Evolutionary conservation across 2,888 invertebrate species (phyloP).

Genomic region (Ormyrus labotus): DNA sequence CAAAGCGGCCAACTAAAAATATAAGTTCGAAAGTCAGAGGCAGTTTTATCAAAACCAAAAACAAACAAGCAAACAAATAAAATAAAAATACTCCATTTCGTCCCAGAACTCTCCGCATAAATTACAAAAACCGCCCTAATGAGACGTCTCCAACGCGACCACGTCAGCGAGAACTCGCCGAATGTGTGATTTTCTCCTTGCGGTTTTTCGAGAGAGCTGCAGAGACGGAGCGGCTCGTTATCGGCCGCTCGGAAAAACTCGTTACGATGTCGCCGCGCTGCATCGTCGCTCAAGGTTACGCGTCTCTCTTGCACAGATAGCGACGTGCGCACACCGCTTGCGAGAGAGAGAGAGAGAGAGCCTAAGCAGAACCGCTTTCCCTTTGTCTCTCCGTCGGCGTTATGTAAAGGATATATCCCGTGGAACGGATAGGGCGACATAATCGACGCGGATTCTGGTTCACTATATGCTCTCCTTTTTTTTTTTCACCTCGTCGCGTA

Average conservation of each 20-base stretch:
- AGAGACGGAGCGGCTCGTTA: neutral
- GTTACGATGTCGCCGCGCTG: no score
- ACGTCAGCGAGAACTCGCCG: no score
- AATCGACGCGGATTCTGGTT: neutral
- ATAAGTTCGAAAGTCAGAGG: no score
- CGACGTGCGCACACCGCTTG: neutral
- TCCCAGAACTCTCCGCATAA: no score
- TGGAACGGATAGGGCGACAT: neutral
- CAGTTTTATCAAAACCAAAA: no score
- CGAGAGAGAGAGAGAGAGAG: no score
- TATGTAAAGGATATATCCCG: neutral
- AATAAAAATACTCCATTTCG: no score
- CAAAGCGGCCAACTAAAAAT: no score
- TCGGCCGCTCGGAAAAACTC: neutral
- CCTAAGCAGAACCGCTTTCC: constrained; percentile 2
- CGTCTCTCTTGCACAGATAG: neutral
- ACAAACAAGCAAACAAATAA: no score
- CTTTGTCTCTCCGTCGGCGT: constrained; percentile 17
- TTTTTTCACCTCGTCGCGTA: neutral
- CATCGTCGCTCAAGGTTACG: constrained; percentile 20
- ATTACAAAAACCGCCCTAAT: no score
- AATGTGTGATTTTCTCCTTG: no score
- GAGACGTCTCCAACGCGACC: no score
- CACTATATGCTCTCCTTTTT: constrained; percentile 1
- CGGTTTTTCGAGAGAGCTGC: neutral